These are phyloP conservation scores for Thaumatotibia leucotreta DNA, from an alignment of 1,140 invertebrate species.

Conservation along the genomic window DNA sequence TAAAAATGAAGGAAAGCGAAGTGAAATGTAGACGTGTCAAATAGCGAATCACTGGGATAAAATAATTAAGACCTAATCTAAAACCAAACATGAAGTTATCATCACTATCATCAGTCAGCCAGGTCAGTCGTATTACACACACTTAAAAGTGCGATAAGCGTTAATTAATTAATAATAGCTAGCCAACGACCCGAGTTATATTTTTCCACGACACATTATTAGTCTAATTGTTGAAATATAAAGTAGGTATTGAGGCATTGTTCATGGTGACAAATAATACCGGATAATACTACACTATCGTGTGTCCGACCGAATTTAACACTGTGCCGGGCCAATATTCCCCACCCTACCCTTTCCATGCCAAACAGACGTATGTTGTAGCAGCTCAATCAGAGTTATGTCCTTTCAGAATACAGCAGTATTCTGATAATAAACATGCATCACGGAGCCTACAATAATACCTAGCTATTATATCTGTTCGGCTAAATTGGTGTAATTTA, in stretches of 20 bases:
- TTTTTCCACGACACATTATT: neutral
- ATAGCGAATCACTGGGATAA: too few relatives aligned
- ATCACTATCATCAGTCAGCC: too few relatives aligned
- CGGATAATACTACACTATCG: neutral
- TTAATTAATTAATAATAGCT: neutral
- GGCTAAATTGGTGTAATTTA: neutral
- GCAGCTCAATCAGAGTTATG: neutral
- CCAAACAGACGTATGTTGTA: neutral
- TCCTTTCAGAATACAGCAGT: neutral
- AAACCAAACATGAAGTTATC: too few relatives aligned
- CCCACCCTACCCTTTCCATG: neutral
- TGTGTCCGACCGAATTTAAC: neutral
- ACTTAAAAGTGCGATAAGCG: too few relatives aligned
- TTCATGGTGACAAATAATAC: neutral
- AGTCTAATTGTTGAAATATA: neutral
- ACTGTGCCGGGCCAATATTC: neutral
- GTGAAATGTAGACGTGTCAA: too few relatives aligned
- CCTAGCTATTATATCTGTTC: neutral
- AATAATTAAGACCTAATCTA: too few relatives aligned
- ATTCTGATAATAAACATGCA: neutral
- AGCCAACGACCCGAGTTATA: neutral
- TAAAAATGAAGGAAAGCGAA: neutral
- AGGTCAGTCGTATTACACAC: too few relatives aligned
- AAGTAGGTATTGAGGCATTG: neutral
- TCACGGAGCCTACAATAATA: neutral